Conservation (phyloP, 1,140 invertebrate genomes). For the Plectrocnemia conspersa region DNA sequence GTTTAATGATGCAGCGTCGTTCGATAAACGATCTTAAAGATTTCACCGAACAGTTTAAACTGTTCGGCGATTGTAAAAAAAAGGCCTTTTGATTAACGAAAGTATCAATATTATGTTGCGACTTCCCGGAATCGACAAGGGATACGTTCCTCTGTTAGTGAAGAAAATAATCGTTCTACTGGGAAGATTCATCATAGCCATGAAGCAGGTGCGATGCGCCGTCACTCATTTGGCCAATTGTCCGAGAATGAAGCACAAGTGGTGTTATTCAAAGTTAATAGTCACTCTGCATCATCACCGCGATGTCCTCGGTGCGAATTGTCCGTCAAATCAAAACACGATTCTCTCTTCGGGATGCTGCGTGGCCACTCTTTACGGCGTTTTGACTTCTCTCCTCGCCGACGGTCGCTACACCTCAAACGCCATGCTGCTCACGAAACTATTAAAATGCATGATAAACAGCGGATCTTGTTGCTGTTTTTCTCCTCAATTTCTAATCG, state of each 20-base stretch:
- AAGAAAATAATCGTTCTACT: constrained; percentile 57
- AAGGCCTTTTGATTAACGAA: constrained; percentile 55
- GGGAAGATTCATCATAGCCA: constrained; percentile 52
- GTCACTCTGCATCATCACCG: constrained; percentile 55
- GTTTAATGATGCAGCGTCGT: constrained; percentile 54
- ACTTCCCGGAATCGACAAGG: constrained; percentile 45
- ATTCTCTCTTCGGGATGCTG: constrained; percentile 47
- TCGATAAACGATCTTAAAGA: constrained; percentile 54
- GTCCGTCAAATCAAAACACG: constrained; percentile 34
- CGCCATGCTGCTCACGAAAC: constrained; percentile 46
- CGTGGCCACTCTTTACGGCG: constrained; percentile 55
- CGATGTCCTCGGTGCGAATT: constrained; percentile 49
- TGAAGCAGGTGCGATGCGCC: constrained; percentile 56
- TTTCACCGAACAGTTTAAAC: constrained; percentile 57
- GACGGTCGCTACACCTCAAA: constrained; percentile 45
- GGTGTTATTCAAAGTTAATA: constrained; percentile 44
- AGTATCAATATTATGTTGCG: constrained; percentile 55
- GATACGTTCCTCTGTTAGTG: constrained; percentile 45
- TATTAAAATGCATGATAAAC: constrained; percentile 53
- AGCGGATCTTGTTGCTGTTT: constrained; percentile 64
- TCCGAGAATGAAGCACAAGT: constrained; percentile 50
- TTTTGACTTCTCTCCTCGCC: constrained; percentile 51
- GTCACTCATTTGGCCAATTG: constrained; percentile 54
- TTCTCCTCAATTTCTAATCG: constrained; percentile 48
- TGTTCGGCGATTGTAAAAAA: constrained; percentile 56